A percentile compares a stretch with the other conserved stretches of the same genome.
Evolutionary conservation across 30 jellyfish, hydroid and myxozoan species (phyloP).

Genomic region (Pseudorhiza aurosa): DNA sequence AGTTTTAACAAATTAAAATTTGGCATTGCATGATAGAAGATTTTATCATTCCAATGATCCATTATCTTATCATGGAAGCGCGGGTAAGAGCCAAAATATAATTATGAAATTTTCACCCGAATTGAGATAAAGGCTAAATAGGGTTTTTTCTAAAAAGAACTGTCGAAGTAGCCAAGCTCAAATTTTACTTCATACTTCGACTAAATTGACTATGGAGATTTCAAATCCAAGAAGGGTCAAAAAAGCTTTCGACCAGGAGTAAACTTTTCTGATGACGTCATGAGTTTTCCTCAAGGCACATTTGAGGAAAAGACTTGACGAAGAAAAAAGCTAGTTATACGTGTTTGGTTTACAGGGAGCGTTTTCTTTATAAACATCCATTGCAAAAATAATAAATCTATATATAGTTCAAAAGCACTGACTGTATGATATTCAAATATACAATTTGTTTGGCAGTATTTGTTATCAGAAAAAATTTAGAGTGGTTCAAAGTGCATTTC

Average conservation of each 20-base stretch:
- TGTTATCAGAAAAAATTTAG: not conserved
- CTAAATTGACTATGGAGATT: conserved; percentile 4
- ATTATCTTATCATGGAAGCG: no score
- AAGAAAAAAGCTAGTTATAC: no score
- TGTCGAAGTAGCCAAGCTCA: no score
- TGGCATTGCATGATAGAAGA: no score
- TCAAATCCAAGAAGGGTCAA: not conserved
- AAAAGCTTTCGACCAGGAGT: conserved; percentile 9
- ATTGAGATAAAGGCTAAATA: no score
- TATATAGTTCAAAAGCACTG: not conserved
- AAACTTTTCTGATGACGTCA: not conserved
- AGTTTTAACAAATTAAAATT: no score
- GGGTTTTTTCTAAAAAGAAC: not conserved
- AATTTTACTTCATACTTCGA: not conserved
- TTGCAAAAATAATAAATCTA: not conserved
- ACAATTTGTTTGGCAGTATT: not conserved
- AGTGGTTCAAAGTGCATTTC: not conserved
- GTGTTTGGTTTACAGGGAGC: no score
- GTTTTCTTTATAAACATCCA: not conserved
- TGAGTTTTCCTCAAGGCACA: no score
- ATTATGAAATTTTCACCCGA: no score
- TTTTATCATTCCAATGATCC: no score
- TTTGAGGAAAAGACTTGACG: not conserved
- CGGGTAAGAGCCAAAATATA: no score
- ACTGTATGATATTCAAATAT: no score